Evolutionary conservation across 2,888 invertebrate species (phyloP), one percentile per base, ranked within the genome.

Genomic region (Sisyra terminalis): DNA sequence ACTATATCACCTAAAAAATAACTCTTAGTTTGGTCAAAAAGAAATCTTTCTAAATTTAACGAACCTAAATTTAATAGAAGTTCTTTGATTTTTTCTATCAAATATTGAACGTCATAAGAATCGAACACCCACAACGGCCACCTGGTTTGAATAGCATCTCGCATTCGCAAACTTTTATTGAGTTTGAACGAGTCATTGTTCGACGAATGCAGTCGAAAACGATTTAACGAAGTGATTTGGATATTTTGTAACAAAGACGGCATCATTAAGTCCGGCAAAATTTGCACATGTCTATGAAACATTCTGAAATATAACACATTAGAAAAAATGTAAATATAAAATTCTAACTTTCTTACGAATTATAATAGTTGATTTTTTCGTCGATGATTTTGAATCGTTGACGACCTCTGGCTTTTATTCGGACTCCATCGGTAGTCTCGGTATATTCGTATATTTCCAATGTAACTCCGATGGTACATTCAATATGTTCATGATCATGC

Each of bases 361-460:
- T n/a, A n/a, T n/a, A n/a, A n/a, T 29, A 8, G 10, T 29, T 29
- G 10, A 29, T n/a, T 31, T 31, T 3, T 11, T 6, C 24, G 24
- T 24, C 63, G 2, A 75, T 51, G 38, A 82, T 61, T 51, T 69
- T 65, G 57, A 87, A 86, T 46, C 87, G 65, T 56, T 87, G 86
- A 39, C 85, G 60, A 1, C 83, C 85, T 53, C 76, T 76, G 0
- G 85, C 84, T 60, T 78, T 78, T 11, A 81, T 65, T 17, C 73
- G 69, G n/a, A 80, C 63, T 32, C 69, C 70, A 17, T 67, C 55
- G 3, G 55, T 52, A 44, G 67, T 69, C 44, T 72, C 68, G 43
- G 67, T 67, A 46, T 69, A 70, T 45, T 74, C 74, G 48, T 73
- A 72, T 6, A 78, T 72, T 57, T 79, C 77, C 50, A 75, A 76